Conservation (phyloP, 2,113 vertebrate genomes). For the Odobenus rosmarus region DNA sequence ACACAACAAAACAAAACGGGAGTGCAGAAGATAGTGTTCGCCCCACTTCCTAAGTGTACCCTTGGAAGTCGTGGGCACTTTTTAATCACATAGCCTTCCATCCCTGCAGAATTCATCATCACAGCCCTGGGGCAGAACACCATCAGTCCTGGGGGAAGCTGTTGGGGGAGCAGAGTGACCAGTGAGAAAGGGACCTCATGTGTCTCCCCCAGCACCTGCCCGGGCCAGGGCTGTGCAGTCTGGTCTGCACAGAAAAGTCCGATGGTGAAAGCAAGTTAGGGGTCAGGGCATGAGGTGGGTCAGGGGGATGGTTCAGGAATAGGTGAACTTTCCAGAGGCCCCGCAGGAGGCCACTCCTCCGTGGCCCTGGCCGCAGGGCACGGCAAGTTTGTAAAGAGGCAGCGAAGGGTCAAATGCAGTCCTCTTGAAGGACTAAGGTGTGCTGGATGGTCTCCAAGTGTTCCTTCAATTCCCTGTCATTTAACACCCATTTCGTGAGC, state of each 20-base stretch:
- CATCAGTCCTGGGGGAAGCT: neutral
- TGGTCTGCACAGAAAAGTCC: neutral
- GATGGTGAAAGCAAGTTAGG: neutral
- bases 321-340: neutral
- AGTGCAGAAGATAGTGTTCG: neutral
- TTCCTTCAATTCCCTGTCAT: neutral
- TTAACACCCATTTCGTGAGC: neutral
- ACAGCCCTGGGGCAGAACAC: neutral
- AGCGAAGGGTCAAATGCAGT: fast-evolving
- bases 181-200: neutral
- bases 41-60: neutral
- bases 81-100: neutral
- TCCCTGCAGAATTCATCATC: neutral
- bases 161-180: neutral
- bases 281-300: neutral
- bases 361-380: neutral
- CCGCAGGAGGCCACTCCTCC: fast-evolving
- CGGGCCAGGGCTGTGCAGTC: neutral
- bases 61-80: neutral
- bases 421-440: neutral
- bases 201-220: neutral
- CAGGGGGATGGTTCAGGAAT: neutral
- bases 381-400: fast-evolving
- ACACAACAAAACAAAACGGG: neutral
- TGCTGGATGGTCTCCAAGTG: fast-evolving